phyloP scores from a whole-genome alignment of 1,140 invertebrate species.

The Linepithema humile region DNA sequence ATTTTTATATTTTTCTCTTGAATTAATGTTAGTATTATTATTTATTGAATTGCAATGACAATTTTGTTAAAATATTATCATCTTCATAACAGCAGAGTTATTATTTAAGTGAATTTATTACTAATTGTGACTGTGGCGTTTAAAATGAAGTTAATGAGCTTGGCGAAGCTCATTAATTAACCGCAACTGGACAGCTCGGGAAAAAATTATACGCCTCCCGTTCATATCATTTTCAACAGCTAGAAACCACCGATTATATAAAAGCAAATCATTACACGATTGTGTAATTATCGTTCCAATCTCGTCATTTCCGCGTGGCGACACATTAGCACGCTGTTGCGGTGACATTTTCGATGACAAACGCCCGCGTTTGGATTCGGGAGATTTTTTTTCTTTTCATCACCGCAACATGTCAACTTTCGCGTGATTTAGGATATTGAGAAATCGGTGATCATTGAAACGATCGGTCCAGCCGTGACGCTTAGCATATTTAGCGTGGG shows the following conservation, averaged over 20 bases:
- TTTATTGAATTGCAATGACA: neutral
- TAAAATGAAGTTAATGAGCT: neutral
- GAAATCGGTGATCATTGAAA: constrained; percentile 4
- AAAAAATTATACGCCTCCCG: neutral
- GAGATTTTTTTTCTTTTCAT: neutral
- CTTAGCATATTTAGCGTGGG: constrained; percentile 24
- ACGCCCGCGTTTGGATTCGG: no score
- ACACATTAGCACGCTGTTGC: neutral
- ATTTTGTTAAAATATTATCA: neutral
- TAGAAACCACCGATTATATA: neutral
- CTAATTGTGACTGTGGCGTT: neutral
- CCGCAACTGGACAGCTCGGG: neutral
- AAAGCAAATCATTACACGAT: neutral
- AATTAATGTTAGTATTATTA: neutral
- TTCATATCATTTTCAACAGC: neutral
- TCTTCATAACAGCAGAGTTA: neutral
- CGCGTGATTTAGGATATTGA: neutral
- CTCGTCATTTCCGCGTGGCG: constrained; percentile 8
- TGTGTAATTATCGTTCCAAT: neutral
- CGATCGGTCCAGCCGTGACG: neutral
- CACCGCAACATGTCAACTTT: neutral
- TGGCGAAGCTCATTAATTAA: neutral
- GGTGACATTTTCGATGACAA: neutral
- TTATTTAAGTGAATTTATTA: neutral
- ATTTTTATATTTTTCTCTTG: neutral